Base-by-base conservation (phyloP, 2,113 vertebrate species). In the Malaclemys terrapin region DNA sequence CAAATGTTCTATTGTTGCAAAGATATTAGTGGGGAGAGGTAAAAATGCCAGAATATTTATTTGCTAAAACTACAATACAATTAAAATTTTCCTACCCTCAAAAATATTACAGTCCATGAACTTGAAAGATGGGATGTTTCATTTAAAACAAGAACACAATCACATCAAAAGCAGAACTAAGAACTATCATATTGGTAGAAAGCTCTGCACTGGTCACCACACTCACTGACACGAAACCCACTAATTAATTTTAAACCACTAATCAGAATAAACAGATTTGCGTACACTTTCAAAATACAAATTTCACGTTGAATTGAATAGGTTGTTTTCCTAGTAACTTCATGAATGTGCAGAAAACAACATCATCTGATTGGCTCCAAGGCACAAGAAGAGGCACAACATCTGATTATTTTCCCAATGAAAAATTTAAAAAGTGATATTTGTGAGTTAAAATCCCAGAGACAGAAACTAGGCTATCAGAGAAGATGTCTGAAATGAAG, bases 101-200 rank as follows among this genome's bases (percentile, higher is more conserved):
- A 69, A 20, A 82, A 88, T 22, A 59, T 25, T 45, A 56, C 10
- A 92, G 54, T 65, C 31, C 92, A 84, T 25, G 86, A 92, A 14
- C 78, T 27, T 88, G 42, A 86, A 53, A 82, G 31, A n/a, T n/a
- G 6, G 1, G 0, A 76, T 29, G 5, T 85, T 90, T 94, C 65
- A 84, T 94, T 88, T 88, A 91, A 94, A 35, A 89, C 13, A 10
- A 76, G 35, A 89, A 29, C 57, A 89, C 3, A 45, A 16, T 35
- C 56, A 88, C 72, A 57, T 31, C 5, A 82, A 92, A 97, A 95
- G 56, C n/a, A 92, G 91, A 96, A 92, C 22, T 82, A 45, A 94
- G 42, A 93, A 82, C 16, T 88, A 19, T n/a, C 91, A 91, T 2
- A 35, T 29, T 42, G 69, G 88, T 84, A 75, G 52, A 94, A 95